phyloP scores from a whole-genome alignment of 2,113 vertebrate genomes.

The Cervus canadensis region DNA sequence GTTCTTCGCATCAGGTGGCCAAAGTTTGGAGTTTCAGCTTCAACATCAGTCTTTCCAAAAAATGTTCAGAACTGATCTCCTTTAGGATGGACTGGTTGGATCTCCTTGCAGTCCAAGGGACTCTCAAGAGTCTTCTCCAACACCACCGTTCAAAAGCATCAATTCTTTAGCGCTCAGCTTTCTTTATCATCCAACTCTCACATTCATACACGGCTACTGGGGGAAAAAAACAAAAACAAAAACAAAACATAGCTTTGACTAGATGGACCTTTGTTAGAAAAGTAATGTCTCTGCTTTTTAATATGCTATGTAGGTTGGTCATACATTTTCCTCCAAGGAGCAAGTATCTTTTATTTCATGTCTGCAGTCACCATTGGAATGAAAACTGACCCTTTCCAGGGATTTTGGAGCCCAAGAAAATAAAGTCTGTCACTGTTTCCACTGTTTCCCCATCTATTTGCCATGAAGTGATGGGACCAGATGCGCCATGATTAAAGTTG shows the following conservation, averaged over 20 bases:
- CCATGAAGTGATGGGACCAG: background rate
- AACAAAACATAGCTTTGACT: background rate
- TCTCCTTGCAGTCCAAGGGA: background rate
- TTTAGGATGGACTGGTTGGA: background rate
- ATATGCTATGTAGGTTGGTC: background rate
- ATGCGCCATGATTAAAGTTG: accelerated
- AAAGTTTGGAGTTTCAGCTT: background rate
- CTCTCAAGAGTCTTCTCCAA: background rate
- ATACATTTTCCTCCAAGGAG: background rate
- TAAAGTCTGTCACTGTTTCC: background rate
- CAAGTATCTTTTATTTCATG: background rate
- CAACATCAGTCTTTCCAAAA: background rate
- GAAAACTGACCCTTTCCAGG: background rate
- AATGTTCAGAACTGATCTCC: background rate
- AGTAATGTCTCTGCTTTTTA: background rate
- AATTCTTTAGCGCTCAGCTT: accelerated
- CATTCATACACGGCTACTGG: background rate
- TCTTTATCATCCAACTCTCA: background rate
- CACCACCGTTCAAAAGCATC: background rate
- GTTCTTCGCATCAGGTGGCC: accelerated
- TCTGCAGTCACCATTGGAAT: background rate
- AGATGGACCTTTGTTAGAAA: background rate
- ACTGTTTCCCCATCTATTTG: background rate
- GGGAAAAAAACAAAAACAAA: too few species aligned
- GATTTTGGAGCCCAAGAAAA: background rate